Base-by-base conservation (phyloP, 1,140 invertebrate species). In the Drosophila obscura region DNA sequence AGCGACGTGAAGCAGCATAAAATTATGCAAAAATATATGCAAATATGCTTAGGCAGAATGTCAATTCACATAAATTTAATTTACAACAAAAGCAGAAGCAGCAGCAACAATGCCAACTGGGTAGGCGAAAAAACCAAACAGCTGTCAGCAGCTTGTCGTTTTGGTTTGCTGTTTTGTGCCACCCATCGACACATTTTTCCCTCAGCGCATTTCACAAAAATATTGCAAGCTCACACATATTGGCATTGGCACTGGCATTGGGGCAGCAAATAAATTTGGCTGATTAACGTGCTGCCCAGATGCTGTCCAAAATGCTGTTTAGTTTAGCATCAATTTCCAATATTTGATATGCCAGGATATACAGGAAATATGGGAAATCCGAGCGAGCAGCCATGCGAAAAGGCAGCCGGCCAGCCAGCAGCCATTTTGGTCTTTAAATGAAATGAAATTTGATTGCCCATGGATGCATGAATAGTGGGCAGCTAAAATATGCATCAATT, bases 31-130 rank as follows among this genome's bases (percentile, higher is more conserved):
- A 87, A 87, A 67, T 51, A 73, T 52, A 87, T 87, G 83, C 72
- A 83, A 87, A 87, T 87, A 60, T 77, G 79, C 62, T 83, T 87
- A 76, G 71, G 66, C 71, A 59, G 88, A 88, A 88, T 77, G 83
- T 87, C 82, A 76, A 60, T 82, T 66, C 71, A 76, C 73, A 87
- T 88, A 80, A 83, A 82, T 88, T 87, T 79, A 61, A 88, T 88
- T 76, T 79, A 53, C 72, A 75, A 63, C 49, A 73, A n/a, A 16
- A 66, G 28, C 57, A 71, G 35, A 11, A 48, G 15, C 39, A 61
- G 24, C 68, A 60, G 19, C 51, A 43, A 26, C 49, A 68, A 73
- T 59, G 72, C 52, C 22, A 3, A 24, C 22, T 24, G 28, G 7
- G 0, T 6, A 8, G 8, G 7, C 64, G n/a, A n/a, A 19, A 77